phyloP scores from a whole-genome alignment of 2,888 invertebrate species.

The Agriopis leucophaearia region DNA sequence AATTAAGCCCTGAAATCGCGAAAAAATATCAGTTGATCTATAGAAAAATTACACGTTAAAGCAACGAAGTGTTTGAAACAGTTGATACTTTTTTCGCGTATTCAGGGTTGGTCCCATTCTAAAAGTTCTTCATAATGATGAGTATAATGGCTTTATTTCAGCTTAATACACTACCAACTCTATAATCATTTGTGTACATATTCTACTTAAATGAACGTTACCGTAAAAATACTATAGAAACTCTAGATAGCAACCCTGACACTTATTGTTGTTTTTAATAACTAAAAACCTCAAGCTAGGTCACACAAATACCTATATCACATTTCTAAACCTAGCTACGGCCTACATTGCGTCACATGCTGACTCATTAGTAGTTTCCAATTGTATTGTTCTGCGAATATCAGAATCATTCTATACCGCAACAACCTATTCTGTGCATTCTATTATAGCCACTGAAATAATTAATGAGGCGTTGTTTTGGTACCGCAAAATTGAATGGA shows the following conservation, averaged over 20 bases:
- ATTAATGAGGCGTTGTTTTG: slow-evolving; percentile 70
- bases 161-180: too few relatives aligned
- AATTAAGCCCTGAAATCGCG: too few relatives aligned
- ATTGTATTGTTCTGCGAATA: slow-evolving; percentile 81
- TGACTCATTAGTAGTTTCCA: slow-evolving; percentile 78
- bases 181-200: too few relatives aligned
- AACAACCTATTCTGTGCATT: slow-evolving; percentile 65
- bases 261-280: too few relatives aligned
- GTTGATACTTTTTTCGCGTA: too few relatives aligned
- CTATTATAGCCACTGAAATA: slow-evolving; percentile 69
- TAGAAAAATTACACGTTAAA: too few relatives aligned
- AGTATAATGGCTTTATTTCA: too few relatives aligned
- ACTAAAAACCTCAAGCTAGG: slow-evolving; percentile 6
- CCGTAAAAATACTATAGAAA: background rate
- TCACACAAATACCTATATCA: slow-evolving; percentile 31
- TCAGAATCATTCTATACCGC: slow-evolving; percentile 69
- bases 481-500: slow-evolving; percentile 31
- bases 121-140: too few relatives aligned
- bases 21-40: too few relatives aligned
- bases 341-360: slow-evolving; percentile 65
- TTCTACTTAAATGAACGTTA: background rate
- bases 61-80: too few relatives aligned
- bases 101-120: too few relatives aligned
- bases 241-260: background rate
- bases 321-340: slow-evolving; percentile 46